Conservation (phyloP, 2,888 invertebrate genomes). For the Hypolimnas misippus region DNA sequence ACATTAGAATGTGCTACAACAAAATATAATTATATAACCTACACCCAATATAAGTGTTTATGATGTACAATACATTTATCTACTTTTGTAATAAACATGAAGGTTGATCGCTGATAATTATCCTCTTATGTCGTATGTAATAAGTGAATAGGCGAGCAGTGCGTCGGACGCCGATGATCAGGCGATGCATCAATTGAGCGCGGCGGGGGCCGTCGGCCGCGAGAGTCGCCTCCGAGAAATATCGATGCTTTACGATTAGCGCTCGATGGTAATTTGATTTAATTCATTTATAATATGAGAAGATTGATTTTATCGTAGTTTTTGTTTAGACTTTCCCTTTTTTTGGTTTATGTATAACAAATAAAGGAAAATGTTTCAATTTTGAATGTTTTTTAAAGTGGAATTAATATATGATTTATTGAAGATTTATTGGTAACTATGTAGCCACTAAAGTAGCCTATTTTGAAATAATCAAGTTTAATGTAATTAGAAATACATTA, state of each 20-base stretch:
- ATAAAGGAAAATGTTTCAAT: not conserved
- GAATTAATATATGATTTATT: no score
- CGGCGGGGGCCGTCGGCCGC: slow-evolving; percentile 67
- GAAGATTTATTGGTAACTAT: no score
- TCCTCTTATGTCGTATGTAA: slow-evolving; percentile 48
- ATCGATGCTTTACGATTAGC: slow-evolving; percentile 31
- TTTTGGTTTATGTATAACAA: slow-evolving; percentile 2
- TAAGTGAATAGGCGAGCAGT: slow-evolving; percentile 47
- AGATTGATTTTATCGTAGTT: slow-evolving; percentile 20
- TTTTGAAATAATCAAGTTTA: no score
- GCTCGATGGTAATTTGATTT: slow-evolving; percentile 20
- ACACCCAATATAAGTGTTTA: not conserved
- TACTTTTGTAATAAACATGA: slow-evolving; percentile 32
- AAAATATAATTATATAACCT: no score
- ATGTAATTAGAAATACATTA: no score
- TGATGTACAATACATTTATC: slow-evolving; percentile 5
- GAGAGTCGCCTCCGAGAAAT: slow-evolving; percentile 25
- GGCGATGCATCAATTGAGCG: slow-evolving; percentile 78
- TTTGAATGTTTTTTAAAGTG: not conserved
- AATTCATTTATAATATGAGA: slow-evolving; percentile 25
- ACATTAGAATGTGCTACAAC: no score
- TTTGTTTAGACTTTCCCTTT: slow-evolving; percentile 5
- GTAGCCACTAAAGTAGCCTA: no score
- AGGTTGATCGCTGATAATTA: slow-evolving; percentile 43
- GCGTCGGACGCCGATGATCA: slow-evolving; percentile 53